Evolutionary conservation across 2,797 vertebrate genomes (phyloP).

Genomic region (Pagetopsis macropterus): DNA sequence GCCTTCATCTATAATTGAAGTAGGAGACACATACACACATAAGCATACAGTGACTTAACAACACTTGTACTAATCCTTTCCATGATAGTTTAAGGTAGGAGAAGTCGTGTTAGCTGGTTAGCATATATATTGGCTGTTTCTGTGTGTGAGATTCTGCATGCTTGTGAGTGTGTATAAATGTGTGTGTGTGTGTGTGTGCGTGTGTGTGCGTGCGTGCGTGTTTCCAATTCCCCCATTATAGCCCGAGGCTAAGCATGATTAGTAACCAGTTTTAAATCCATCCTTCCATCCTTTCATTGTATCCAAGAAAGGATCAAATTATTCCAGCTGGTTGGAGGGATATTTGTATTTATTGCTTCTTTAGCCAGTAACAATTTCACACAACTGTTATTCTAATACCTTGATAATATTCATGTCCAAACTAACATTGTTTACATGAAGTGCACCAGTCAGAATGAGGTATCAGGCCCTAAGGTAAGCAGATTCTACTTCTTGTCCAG

Average conservation of each 20-base stretch:
- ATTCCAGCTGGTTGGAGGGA: background rate
- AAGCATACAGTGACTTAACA: background rate
- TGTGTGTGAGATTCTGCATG: background rate
- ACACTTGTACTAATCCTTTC: constrained; percentile 23
- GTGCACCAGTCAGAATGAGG: background rate
- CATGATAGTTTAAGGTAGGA: constrained; percentile 8
- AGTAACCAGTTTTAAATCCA: constrained; percentile 2
- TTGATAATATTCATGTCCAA: background rate
- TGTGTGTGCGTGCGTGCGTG: background rate
- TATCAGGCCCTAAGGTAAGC: background rate
- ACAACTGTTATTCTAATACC: background rate
- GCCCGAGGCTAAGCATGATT: background rate
- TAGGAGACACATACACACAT: background rate
- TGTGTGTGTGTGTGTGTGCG: background rate
- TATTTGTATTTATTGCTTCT: background rate
- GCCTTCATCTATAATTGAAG: background rate
- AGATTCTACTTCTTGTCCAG: background rate
- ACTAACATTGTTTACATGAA: background rate
- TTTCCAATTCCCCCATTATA: background rate
- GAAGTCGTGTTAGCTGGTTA: constrained; percentile 27
- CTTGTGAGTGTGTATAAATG: no score
- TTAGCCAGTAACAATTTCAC: constrained; percentile 2
- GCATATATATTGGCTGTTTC: constrained; percentile 32
- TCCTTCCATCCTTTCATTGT: background rate
- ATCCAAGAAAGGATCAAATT: background rate